Conservation (phyloP, 2,113 vertebrate genomes). For the Blennius ocellaris region DNA sequence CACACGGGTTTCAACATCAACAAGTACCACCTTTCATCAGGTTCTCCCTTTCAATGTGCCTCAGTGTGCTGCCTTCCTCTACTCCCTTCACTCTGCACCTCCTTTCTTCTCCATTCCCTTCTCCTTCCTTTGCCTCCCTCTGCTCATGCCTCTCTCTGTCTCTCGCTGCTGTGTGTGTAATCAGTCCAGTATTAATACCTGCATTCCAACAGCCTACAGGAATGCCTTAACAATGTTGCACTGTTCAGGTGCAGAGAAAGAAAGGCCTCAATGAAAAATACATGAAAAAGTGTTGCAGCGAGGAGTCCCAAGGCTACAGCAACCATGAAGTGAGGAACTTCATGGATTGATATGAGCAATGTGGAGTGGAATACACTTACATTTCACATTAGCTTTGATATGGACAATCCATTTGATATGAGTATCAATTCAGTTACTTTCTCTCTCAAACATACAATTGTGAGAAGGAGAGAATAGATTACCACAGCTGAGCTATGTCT, state of each 20-base stretch:
- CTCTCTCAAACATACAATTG: background rate
- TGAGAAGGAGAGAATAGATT: background rate
- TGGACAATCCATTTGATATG: background rate
- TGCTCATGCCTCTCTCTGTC: slow-evolving; percentile 11
- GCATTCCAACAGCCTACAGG: slow-evolving; percentile 82
- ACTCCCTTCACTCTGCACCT: slow-evolving; percentile 62
- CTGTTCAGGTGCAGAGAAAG: slow-evolving; percentile 73
- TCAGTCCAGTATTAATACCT: slow-evolving; percentile 81
- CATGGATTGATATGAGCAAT: background rate
- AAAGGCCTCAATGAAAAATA: slow-evolving; percentile 52
- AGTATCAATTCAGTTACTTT: slow-evolving; percentile 3
- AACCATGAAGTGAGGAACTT: background rate
- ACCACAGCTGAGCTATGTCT: background rate
- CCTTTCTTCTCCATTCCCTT: slow-evolving; percentile 27
- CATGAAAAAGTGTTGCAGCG: slow-evolving; percentile 26
- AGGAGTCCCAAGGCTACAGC: slow-evolving; percentile 23
- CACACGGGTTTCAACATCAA: slow-evolving; percentile 39
- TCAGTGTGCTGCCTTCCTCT: slow-evolving; percentile 24
- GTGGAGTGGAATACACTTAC: slow-evolving; percentile 22
- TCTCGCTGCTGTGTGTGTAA: slow-evolving; percentile 59
- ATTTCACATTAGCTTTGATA: slow-evolving; percentile 1
- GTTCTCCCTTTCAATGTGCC: slow-evolving; percentile 43
- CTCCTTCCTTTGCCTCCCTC: slow-evolving; percentile 19
- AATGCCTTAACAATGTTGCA: slow-evolving; percentile 84
- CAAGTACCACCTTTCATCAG: slow-evolving; percentile 26